These are phyloP conservation scores for Lepus townsendii DNA, from an alignment of 2,797 vertebrate species.

Conservation along the genomic window DNA sequence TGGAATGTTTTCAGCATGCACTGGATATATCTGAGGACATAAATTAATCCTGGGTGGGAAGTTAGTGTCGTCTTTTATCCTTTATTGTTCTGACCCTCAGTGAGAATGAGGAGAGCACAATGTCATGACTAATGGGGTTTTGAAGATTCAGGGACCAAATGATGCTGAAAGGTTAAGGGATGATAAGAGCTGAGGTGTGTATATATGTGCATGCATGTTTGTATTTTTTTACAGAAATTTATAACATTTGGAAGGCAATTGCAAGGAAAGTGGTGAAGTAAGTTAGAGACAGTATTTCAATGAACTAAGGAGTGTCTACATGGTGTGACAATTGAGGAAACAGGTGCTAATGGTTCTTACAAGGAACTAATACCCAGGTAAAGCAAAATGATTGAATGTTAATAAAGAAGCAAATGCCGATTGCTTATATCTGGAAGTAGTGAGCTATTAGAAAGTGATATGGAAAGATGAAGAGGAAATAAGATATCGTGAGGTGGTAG, in stretches of 20 bases:
- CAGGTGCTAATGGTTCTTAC: not conserved
- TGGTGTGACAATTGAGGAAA: not conserved
- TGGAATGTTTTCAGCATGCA: not conserved
- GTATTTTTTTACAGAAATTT: constrained; percentile 9
- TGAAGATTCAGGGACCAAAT: not conserved
- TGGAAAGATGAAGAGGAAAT: not conserved
- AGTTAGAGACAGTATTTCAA: not conserved
- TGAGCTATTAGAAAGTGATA: not conserved
- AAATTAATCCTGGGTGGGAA: not conserved
- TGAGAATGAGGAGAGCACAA: not conserved
- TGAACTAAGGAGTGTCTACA: constrained; percentile 29
- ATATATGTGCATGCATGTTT: not conserved
- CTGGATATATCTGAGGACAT: not conserved
- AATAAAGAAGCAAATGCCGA: not conserved
- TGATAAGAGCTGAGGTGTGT: not conserved
- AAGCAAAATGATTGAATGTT: not conserved
- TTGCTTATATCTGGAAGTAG: not conserved
- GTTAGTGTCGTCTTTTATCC: not conserved
- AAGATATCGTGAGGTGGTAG: not conserved
- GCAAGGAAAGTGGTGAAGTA: not conserved
- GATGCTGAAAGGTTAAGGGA: not conserved
- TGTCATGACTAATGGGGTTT: not conserved
- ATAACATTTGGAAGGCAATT: not conserved
- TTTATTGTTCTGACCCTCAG: not conserved
- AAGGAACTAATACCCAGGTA: constrained; percentile 16